Percentiles rank a stretch among this genome's conserved stretches.
Evolutionary conservation across 1,140 invertebrate species (phyloP).

Genomic region (Pectinophora gossypiella): DNA sequence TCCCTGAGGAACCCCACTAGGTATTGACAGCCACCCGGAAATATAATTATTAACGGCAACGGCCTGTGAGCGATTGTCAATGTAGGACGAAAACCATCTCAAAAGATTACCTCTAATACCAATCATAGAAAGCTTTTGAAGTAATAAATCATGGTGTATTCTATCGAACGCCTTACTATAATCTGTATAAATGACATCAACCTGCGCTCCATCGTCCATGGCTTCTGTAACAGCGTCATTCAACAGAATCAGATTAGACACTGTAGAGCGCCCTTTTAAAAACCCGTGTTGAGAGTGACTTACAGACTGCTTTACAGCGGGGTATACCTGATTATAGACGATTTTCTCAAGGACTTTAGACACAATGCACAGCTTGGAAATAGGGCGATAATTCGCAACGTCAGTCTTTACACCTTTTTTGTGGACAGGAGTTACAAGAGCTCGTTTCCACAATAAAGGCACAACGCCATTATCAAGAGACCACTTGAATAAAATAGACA

Average conservation of each 20-base stretch:
- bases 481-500: neutral
- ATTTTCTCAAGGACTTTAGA: neutral
- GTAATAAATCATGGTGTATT: neutral
- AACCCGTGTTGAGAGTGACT: neutral
- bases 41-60: neutral
- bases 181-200: neutral
- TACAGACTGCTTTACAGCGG: neutral
- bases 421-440: neutral
- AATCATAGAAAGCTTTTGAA: neutral
- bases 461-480: neutral
- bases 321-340: neutral
- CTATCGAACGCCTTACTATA: neutral
- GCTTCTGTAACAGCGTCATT: neutral
- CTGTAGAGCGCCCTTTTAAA: neutral
- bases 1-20: neutral
- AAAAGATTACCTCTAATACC: neutral
- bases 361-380: neutral
- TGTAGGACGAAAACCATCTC: neutral
- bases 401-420: neutral
- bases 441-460: neutral
- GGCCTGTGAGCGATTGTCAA: neutral
- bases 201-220: neutral
- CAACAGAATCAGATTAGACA: neutral
- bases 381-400: neutral
- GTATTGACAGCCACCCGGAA: neutral